Evolutionary conservation across 2,113 vertebrate genomes (phyloP).

Genomic region (Craseonycteris thonglongyai): DNA sequence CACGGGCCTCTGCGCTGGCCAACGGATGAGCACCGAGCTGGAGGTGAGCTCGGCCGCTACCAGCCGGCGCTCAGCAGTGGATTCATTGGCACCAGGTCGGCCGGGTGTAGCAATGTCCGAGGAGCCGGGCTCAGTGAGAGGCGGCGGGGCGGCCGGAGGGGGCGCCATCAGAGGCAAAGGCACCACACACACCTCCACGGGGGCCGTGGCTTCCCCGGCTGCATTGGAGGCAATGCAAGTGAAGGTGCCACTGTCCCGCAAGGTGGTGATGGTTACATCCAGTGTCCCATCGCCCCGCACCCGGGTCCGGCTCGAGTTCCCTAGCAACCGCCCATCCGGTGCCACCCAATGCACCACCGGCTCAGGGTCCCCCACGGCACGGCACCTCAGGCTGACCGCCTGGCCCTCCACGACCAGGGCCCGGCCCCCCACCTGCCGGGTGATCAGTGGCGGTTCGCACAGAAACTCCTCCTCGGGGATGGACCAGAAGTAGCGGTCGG

Average conservation of each 20-base stretch:
- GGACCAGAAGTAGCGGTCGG: constrained; percentile 94
- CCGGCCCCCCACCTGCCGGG: constrained; percentile 83
- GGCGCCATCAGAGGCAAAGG: constrained; percentile 89
- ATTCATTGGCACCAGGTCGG: constrained; percentile 88
- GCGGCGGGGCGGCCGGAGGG: constrained; percentile 49
- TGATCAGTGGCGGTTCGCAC: constrained; percentile 90
- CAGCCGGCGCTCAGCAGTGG: constrained; percentile 76
- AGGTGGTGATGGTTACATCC: constrained; percentile 92
- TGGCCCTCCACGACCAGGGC: constrained; percentile 91
- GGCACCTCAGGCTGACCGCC: constrained; percentile 88
- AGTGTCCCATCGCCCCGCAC: constrained; percentile 89
- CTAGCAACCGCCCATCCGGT: constrained; percentile 90
- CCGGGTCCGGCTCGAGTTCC: constrained; percentile 88
- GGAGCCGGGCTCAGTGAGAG: constrained; percentile 82
- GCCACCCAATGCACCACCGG: constrained; percentile 92
- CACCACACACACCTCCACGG: constrained; percentile 88
- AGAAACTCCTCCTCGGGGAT: constrained; percentile 94
- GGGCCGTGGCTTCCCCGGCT: constrained; percentile 88
- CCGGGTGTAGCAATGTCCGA: constrained; percentile 93
- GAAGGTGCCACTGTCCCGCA: constrained; percentile 91
- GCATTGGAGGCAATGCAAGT: constrained; percentile 95
- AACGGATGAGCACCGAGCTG: constrained; percentile 88
- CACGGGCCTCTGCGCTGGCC: constrained; percentile 89
- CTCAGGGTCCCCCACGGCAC: constrained; percentile 90
- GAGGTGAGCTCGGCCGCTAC: constrained; percentile 86